Evolutionary conservation across 2,888 invertebrate genomes (phyloP).

Genomic region (Synergus itoensis): DNA sequence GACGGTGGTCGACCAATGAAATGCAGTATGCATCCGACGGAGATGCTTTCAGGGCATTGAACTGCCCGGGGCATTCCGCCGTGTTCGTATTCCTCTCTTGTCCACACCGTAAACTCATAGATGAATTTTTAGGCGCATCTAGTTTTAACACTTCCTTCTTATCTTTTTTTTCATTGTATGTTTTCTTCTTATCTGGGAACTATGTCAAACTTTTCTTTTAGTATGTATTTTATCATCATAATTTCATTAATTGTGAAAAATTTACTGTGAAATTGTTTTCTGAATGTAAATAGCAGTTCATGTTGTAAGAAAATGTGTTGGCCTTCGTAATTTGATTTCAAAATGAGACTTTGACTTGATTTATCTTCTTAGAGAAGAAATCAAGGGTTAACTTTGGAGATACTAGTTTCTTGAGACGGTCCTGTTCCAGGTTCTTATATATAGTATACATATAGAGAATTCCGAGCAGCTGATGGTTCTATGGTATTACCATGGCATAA

Average conservation of each 20-base stretch:
- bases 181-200: background rate
- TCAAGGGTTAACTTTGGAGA: background rate
- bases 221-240: too few relatives aligned
- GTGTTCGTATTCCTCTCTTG: conserved; percentile 47
- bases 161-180: background rate
- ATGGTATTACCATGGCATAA: background rate
- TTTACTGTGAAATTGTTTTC: too few relatives aligned
- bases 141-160: background rate
- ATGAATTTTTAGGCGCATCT: conserved; percentile 65
- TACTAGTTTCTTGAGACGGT: background rate
- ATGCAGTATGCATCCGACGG: conserved; percentile 31
- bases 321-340: background rate
- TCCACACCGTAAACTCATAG: conserved; percentile 55
- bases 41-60: conserved; percentile 64
- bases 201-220: background rate
- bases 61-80: conserved; percentile 68
- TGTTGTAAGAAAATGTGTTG: background rate
- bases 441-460: conserved; percentile 61
- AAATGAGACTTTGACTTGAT: background rate
- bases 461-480: conserved; percentile 57
- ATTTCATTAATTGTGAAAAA: too few relatives aligned
- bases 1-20: conserved; percentile 35
- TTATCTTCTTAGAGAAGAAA: background rate
- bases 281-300: too few relatives aligned
- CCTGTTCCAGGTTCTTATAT: background rate